Evolutionary conservation across 2,888 invertebrate species (phyloP).

Genomic region (Cataglyphis livida): DNA sequence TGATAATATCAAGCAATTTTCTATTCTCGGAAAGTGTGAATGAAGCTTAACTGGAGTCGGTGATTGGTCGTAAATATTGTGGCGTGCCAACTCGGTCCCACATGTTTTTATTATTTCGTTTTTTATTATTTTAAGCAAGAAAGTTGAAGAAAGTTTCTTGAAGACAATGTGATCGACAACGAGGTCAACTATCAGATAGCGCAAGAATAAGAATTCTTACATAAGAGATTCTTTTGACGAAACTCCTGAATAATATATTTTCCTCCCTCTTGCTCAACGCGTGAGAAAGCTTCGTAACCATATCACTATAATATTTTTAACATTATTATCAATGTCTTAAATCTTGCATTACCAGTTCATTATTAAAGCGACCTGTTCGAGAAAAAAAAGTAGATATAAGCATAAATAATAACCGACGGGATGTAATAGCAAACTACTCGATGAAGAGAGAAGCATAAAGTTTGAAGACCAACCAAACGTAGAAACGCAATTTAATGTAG

Average conservation of each 20-base stretch:
- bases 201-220: slow-evolving; percentile 6
- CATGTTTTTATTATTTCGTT: not conserved
- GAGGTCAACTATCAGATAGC: not conserved
- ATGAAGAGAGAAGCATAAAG: slow-evolving; percentile 18
- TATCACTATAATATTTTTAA: slow-evolving; percentile 4
- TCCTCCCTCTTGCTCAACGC: not conserved
- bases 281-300: not conserved
- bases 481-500: slow-evolving; percentile 67
- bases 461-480: slow-evolving; percentile 38
- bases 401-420: not conserved
- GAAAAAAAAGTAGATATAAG: slow-evolving; percentile 2
- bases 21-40: not conserved
- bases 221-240: not conserved
- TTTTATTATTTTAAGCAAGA: slow-evolving; percentile 4
- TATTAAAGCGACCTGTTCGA: not conserved
- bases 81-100: not conserved
- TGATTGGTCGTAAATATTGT: slow-evolving; percentile 8
- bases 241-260: slow-evolving; percentile 2
- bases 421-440: slow-evolving; percentile 21
- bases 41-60: not conserved
- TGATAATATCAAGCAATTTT: not conserved
- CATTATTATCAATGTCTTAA: slow-evolving; percentile 10
- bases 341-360: not conserved
- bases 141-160: not conserved
- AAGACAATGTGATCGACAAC: not conserved